Percentiles rank a stretch among this genome's conserved stretches.
phyloP scores from a whole-genome alignment of 2,113 vertebrate genomes.

The Sylvia atricapilla region DNA sequence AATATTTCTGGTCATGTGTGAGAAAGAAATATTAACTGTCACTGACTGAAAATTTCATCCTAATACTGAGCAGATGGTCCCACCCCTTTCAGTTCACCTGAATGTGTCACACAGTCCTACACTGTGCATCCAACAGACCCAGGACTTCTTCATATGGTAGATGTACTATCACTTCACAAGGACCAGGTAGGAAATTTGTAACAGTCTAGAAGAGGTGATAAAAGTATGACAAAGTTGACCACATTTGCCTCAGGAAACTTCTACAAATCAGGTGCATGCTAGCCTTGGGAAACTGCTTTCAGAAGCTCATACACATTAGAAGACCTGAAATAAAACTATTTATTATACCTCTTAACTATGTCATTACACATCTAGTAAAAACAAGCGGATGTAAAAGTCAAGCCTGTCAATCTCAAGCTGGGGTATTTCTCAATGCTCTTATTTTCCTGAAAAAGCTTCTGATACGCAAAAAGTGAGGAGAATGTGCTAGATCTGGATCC shows the following conservation, averaged over 20 bases:
- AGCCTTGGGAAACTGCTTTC: not conserved
- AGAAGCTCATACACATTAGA: not conserved
- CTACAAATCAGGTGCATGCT: not conserved
- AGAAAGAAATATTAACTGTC: not conserved
- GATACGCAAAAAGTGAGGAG: not conserved
- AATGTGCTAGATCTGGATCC: not conserved
- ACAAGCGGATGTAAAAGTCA: not conserved
- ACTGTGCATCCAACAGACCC: not conserved
- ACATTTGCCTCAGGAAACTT: not conserved
- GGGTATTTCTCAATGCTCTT: not conserved
- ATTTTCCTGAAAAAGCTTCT: not conserved
- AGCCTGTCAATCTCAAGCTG: not conserved
- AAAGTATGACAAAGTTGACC: not conserved
- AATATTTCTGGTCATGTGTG: not conserved
- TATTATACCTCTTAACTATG: not conserved
- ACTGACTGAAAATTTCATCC: not conserved
- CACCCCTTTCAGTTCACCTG: not conserved
- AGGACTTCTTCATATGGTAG: not conserved
- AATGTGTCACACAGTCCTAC: not conserved
- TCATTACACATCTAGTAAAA: not conserved
- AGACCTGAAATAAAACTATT: not conserved
- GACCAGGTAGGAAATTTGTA: not conserved
- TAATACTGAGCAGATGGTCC: not conserved
- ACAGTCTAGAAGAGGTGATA: not conserved
- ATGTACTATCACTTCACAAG: not conserved